Evolutionary conservation across 2,888 invertebrate species (phyloP).

Genomic region (Lasioglossum morio): DNA sequence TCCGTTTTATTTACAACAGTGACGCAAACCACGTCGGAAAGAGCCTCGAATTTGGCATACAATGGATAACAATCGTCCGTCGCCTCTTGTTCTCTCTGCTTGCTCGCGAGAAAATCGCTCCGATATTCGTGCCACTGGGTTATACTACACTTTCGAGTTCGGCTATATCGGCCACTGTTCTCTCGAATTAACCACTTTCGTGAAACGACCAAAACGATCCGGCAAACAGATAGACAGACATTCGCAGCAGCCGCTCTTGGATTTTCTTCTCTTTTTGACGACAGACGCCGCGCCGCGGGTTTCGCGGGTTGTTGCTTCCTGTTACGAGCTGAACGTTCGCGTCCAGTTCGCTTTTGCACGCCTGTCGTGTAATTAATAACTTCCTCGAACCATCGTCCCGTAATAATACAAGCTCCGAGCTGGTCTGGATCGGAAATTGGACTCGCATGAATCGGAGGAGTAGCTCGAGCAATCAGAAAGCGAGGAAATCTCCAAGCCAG

Average conservation of each 20-base stretch:
- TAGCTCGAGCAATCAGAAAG: not conserved
- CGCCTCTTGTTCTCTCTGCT: conserved; percentile 22
- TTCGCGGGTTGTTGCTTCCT: conserved; percentile 20
- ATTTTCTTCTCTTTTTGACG: not conserved
- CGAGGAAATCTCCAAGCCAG: not conserved
- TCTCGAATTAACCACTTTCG: conserved; percentile 35
- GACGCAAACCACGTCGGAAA: conserved; percentile 37
- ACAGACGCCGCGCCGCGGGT: not conserved
- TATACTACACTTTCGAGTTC: conserved; percentile 59
- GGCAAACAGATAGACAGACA: not conserved
- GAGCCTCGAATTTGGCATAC: conserved; percentile 48
- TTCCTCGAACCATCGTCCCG: conserved; percentile 24
- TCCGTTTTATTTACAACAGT: conserved; percentile 39
- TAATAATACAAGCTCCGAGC: conserved; percentile 19
- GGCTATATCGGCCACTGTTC: conserved; percentile 44
- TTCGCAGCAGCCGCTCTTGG: not conserved
- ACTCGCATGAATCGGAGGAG: not conserved
- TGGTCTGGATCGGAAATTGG: conserved; percentile 6
- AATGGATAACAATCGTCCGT: conserved; percentile 24
- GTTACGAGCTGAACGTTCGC: not conserved
- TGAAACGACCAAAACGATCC: conserved; percentile 30
- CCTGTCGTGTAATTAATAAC: conserved; percentile 39
- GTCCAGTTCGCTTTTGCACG: not conserved
- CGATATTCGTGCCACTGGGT: conserved; percentile 66
- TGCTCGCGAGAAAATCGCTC: conserved; percentile 46